A percentile compares a stretch with the other conserved stretches of the same genome.
Conservation (phyloP, 1,140 invertebrate genomes). For the Tigriopus japonicus region DNA sequence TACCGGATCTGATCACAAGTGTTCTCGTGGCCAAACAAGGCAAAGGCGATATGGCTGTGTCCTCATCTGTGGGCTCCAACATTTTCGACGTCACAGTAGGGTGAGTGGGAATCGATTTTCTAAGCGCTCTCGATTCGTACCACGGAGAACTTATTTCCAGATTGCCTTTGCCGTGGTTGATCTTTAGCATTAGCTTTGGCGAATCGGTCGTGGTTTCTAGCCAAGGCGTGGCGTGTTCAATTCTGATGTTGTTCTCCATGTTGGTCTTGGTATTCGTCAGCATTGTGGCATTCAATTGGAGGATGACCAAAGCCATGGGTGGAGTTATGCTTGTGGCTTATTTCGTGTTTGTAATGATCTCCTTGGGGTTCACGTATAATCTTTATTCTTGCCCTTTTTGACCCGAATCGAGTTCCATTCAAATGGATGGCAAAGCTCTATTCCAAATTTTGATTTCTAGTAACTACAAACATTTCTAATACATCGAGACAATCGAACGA, state of each 20-base stretch:
- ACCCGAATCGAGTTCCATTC: no score
- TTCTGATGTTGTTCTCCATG: conserved; percentile 85
- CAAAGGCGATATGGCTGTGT: conserved; percentile 96
- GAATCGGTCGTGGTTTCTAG: conserved; percentile 65
- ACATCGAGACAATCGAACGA: no score
- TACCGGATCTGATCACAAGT: conserved; percentile 89
- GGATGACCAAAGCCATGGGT: conserved; percentile 85
- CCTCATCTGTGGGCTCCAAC: conserved; percentile 93
- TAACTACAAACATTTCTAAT: no score
- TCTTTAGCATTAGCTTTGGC: conserved; percentile 63
- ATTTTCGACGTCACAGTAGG: conserved; percentile 79
- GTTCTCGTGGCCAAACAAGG: conserved; percentile 90
- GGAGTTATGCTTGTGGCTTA: conserved; percentile 91
- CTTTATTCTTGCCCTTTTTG: not conserved
- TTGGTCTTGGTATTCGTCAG: conserved; percentile 81
- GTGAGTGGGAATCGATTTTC: not conserved
- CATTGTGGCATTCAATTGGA: conserved; percentile 88
- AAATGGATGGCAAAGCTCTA: no score
- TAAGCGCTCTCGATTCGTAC: no score
- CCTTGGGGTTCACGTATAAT: conserved; percentile 47
- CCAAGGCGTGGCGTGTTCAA: conserved; percentile 88
- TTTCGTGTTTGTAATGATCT: conserved; percentile 81
- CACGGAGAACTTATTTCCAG: not conserved
- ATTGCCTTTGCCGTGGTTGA: conserved; percentile 17
- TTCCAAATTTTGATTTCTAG: no score